A percentile compares a stretch with the other conserved stretches of the same genome.
phyloP scores from a whole-genome alignment of 92 coral and sea anemone species.

The Galaxea fascicularis region DNA sequence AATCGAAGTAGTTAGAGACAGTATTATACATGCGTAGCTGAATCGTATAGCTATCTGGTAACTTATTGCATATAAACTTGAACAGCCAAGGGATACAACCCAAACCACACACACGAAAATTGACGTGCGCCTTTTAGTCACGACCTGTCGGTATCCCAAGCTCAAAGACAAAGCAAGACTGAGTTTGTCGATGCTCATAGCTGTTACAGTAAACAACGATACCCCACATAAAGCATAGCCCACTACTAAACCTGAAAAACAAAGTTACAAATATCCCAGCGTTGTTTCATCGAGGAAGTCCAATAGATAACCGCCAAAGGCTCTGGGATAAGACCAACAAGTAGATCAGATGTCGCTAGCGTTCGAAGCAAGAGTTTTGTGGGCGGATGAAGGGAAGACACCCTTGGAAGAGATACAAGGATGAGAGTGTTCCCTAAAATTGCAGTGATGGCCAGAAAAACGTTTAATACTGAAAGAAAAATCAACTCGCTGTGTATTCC shows the following conservation, averaged over 20 bases:
- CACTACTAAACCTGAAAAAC: neutral
- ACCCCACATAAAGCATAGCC: neutral
- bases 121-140: neutral
- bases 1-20: neutral
- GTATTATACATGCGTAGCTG: neutral
- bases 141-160: neutral
- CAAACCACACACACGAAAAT: neutral
- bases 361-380: neutral
- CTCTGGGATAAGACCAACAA: neutral
- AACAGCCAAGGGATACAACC: neutral
- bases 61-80: neutral
- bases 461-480: neutral
- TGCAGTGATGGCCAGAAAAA: neutral
- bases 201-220: neutral
- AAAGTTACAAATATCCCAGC: neutral
- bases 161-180: neutral
- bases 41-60: neutral
- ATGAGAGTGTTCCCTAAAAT: neutral
- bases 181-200: conserved; percentile 1
- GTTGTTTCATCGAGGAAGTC: neutral
- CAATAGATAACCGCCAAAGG: neutral
- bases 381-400: conserved; percentile 7
- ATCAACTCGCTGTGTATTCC: neutral
- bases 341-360: neutral
- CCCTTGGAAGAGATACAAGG: neutral